These are phyloP conservation scores for Chrysina gloriosa DNA, from an alignment of 2,888 invertebrate species.

Conservation along the genomic window DNA sequence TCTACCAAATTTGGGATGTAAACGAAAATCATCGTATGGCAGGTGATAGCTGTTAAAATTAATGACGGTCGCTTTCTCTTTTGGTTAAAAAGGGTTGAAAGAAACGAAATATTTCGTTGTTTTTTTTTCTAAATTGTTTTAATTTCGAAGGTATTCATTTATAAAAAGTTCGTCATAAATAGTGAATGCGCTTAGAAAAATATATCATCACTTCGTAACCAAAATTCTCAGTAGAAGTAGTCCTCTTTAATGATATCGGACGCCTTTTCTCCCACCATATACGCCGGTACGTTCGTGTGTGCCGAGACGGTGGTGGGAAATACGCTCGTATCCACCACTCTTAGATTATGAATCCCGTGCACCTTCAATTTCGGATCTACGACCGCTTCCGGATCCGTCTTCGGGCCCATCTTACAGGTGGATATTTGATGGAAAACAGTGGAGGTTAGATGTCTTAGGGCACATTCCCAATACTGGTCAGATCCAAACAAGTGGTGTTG, in stretches of 20 bases:
- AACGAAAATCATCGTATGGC: no score
- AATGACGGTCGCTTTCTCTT: no score
- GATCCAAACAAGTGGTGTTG: conserved; percentile 66
- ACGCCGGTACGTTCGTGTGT: conserved; percentile 76
- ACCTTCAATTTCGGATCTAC: conserved; percentile 74
- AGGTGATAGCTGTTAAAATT: no score
- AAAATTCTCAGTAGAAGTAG: no score
- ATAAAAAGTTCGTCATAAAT: no score
- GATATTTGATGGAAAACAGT: conserved; percentile 61
- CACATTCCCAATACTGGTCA: conserved; percentile 80
- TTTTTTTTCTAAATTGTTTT: no score
- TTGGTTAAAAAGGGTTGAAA: no score
- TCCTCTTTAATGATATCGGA: conserved; percentile 63
- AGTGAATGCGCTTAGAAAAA: no score
- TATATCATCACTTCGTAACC: no score
- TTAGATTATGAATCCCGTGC: conserved; percentile 70
- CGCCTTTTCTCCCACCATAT: conserved; percentile 77
- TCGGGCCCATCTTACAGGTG: conserved; percentile 79
- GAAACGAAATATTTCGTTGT: no score
- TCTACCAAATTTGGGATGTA: no score
- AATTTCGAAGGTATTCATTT: no score
- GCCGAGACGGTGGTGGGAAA: conserved; percentile 74
- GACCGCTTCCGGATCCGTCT: conserved; percentile 70
- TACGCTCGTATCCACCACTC: conserved; percentile 77
- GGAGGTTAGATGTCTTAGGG: conserved; percentile 61